Percentiles rank a stretch among this genome's conserved stretches.
These are phyloP conservation scores for Aptenodytes forsteri DNA, from an alignment of 2,113 vertebrate species.

Conservation along the genomic window DNA sequence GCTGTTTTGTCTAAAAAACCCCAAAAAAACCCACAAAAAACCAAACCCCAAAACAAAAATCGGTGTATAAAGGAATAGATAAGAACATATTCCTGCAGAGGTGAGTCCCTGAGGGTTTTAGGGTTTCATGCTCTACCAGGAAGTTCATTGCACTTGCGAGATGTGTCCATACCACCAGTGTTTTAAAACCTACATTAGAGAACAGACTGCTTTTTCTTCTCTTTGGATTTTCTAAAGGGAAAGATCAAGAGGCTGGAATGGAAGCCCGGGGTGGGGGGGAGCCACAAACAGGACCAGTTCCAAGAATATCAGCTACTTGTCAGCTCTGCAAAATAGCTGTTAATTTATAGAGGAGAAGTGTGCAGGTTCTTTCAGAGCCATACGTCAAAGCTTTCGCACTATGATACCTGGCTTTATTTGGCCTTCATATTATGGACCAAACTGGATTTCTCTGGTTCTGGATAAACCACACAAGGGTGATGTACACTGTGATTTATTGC, in stretches of 20 bases:
- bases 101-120: neutral
- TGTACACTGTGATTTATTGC: conserved; percentile 66
- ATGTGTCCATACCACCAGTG: neutral
- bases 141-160: neutral
- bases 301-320: conserved; percentile 67
- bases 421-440: conserved; percentile 60
- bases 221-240: neutral
- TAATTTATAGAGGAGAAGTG: conserved; percentile 69
- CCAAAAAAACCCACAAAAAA: neutral
- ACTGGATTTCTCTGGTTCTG: conserved; percentile 70
- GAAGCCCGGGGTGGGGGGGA: neutral
- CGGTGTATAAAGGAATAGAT: neutral
- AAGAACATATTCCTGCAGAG: neutral
- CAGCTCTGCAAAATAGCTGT: conserved; percentile 61
- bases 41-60: too few relatives aligned
- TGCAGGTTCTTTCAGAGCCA: conserved; percentile 36
- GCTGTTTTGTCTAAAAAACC: neutral
- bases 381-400: conserved; percentile 62
- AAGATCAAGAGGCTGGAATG: conserved; percentile 24
- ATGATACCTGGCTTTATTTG: conserved; percentile 22
- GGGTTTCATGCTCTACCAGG: neutral
- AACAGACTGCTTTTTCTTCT: neutral
- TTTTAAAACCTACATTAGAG: neutral
- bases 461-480: conserved; percentile 11
- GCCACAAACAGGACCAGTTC: conserved; percentile 54